Evolutionary conservation across 1,140 invertebrate species (phyloP).

Genomic region (Sitobion miscanthi): DNA sequence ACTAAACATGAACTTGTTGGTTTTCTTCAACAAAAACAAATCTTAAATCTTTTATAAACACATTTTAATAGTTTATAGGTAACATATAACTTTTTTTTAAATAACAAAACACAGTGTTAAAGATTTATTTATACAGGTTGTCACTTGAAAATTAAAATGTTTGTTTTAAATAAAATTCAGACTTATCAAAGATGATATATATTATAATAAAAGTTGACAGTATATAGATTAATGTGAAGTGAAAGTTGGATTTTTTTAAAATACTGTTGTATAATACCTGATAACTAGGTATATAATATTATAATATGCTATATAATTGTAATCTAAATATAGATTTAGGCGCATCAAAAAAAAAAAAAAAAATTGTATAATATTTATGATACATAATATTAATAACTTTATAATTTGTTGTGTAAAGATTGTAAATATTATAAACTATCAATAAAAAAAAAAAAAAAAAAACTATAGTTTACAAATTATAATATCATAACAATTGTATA

Average conservation of each 20-base stretch:
- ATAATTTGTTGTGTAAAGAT: not conserved
- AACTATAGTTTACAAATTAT: not conserved
- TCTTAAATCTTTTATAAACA: not conserved
- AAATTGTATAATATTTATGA: not conserved
- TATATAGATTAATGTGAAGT: not conserved
- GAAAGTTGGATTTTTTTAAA: not conserved
- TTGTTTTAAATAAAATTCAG: not conserved
- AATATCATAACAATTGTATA: not conserved
- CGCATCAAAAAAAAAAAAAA: no score
- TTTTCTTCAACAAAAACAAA: slow-evolving; percentile 8
- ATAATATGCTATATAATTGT: not conserved
- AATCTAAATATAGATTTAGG: not conserved
- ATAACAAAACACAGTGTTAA: not conserved
- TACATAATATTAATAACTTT: not conserved
- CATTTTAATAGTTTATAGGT: slow-evolving; percentile 6
- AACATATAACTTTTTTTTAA: not conserved
- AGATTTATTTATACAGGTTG: not conserved
- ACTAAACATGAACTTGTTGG: not conserved
- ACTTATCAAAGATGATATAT: not conserved
- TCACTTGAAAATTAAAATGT: slow-evolving; percentile 19
- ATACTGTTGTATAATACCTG: not conserved
- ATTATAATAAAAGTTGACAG: not conserved
- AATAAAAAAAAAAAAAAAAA: not conserved
- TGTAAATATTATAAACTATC: no score
- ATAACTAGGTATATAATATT: not conserved